Evolutionary conservation across 2,888 invertebrate genomes (phyloP).

Genomic region (Mactromeris polynyma): DNA sequence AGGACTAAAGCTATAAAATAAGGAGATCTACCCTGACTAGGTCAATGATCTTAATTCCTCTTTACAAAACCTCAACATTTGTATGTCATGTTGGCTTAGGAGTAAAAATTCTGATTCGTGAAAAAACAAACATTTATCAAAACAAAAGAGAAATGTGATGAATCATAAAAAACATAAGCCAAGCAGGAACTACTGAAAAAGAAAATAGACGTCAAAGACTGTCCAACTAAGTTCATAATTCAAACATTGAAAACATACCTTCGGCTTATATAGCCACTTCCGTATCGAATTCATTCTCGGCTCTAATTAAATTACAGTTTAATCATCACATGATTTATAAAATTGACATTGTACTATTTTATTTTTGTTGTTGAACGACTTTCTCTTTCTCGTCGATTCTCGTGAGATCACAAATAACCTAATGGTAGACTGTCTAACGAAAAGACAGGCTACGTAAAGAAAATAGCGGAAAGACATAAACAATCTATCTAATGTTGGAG

Average conservation of each 20-base stretch:
- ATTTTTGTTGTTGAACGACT: constrained; percentile 23
- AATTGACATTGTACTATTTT: background rate
- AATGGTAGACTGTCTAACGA: background rate
- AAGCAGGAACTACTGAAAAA: constrained; percentile 1
- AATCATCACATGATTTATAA: background rate
- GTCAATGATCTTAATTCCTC: no score
- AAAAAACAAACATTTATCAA: background rate
- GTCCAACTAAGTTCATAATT: background rate
- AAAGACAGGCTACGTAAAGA: background rate
- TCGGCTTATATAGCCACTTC: constrained; percentile 83
- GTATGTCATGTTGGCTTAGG: no score
- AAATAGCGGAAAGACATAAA: no score
- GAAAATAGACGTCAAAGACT: background rate
- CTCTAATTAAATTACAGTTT: background rate
- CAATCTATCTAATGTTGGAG: no score
- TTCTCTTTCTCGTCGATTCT: background rate
- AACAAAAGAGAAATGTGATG: constrained; percentile 8
- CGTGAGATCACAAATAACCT: background rate
- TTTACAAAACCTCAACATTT: no score
- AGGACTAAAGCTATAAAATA: no score
- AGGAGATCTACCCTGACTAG: no score
- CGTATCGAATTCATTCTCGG: constrained; percentile 80
- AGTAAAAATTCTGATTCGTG: no score
- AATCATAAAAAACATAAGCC: background rate
- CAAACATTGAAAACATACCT: constrained; percentile 69